Evolutionary conservation across 2,113 vertebrate genomes (phyloP).

Genomic region (Zootoca vivipara): DNA sequence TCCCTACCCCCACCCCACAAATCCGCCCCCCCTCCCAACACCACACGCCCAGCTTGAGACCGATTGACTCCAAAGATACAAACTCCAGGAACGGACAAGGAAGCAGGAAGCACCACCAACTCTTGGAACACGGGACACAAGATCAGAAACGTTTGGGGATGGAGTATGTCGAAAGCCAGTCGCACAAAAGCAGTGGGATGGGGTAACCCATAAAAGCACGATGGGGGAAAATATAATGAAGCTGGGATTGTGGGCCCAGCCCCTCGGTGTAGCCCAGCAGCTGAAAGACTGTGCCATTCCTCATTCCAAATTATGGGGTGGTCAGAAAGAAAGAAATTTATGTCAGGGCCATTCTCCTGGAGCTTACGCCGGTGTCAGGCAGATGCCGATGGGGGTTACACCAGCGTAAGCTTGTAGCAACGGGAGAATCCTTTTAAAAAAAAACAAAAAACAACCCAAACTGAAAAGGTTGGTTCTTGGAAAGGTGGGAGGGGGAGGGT

Average conservation of each 20-base stretch:
- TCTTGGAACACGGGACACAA: conserved; percentile 57
- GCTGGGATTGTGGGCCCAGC: conserved; percentile 9
- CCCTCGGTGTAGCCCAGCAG: conserved; percentile 60
- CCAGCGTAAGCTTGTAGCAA: background rate
- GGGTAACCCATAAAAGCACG: conserved; percentile 68
- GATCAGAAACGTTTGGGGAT: conserved; percentile 50
- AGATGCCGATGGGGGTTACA: background rate
- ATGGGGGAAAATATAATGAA: conserved; percentile 44
- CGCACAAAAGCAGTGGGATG: conserved; percentile 66
- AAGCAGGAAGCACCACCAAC: conserved; percentile 26
- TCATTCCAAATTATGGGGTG: conserved; percentile 73
- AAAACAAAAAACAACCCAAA: conserved; percentile 31
- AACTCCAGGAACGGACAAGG: background rate
- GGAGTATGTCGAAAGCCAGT: conserved; percentile 67
- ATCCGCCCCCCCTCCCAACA: background rate
- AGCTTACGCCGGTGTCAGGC: background rate
- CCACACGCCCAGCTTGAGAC: background rate
- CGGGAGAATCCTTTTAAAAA: conserved; percentile 4
- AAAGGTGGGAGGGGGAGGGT: background rate
- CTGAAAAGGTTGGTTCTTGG: conserved; percentile 6
- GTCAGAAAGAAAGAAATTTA: conserved; percentile 52
- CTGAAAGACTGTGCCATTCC: conserved; percentile 70
- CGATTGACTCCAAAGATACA: conserved; percentile 42
- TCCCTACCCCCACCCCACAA: conserved; percentile 12
- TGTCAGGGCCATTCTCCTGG: conserved; percentile 47